Percentiles rank a stretch among this genome's conserved stretches.
These are phyloP conservation scores for Halictus quadricinctus DNA, from an alignment of 2,888 invertebrate species.

Conservation along the genomic window DNA sequence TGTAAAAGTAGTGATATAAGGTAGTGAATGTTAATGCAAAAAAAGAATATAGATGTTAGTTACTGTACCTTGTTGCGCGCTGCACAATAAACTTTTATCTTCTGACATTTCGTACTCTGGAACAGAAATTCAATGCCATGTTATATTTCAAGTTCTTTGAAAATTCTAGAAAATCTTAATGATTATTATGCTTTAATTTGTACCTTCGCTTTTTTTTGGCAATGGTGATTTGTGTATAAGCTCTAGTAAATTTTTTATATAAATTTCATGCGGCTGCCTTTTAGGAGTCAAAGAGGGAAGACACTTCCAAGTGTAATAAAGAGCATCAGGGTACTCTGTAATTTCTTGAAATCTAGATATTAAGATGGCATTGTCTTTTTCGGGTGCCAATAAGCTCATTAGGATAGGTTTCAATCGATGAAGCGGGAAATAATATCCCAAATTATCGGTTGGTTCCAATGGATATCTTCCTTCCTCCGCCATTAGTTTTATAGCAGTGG, in stretches of 20 bases:
- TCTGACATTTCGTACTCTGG: conserved; percentile 67
- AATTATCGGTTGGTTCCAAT: conserved; percentile 83
- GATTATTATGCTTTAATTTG: background rate
- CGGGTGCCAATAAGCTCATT: conserved; percentile 86
- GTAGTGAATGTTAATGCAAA: background rate
- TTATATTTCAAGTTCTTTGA: background rate
- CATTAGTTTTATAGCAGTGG: conserved; percentile 89
- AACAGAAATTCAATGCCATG: conserved; percentile 48
- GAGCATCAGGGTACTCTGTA: conserved; percentile 89
- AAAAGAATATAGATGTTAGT: background rate
- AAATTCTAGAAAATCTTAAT: background rate
- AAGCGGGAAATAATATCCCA: conserved; percentile 86
- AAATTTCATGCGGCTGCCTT: conserved; percentile 84
- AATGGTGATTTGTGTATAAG: conserved; percentile 85
- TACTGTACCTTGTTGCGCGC: conserved; percentile 72
- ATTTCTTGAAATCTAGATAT: conserved; percentile 90
- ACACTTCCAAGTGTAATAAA: conserved; percentile 88
- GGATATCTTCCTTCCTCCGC: conserved; percentile 89
- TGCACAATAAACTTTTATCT: conserved; percentile 74
- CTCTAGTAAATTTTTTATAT: conserved; percentile 87
- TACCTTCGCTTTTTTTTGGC: conserved; percentile 82
- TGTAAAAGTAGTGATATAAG: background rate
- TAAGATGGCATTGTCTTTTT: conserved; percentile 85
- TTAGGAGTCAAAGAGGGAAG: conserved; percentile 85
- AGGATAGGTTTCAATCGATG: conserved; percentile 87